Conservation (phyloP, 2,888 invertebrate genomes). For the Cylindroiulus punctatus region DNA sequence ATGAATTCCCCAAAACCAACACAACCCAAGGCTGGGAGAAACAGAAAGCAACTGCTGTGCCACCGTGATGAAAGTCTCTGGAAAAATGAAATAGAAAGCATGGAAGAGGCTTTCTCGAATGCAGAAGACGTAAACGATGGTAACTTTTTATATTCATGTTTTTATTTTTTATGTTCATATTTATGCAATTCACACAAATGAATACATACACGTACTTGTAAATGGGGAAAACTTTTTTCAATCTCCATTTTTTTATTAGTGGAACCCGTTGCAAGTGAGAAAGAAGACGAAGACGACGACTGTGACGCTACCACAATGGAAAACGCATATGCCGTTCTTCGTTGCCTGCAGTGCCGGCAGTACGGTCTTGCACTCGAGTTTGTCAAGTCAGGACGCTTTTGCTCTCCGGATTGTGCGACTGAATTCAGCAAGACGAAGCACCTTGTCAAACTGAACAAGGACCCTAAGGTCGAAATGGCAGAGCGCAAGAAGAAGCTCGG, state of each 20-base stretch:
- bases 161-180: too few species aligned
- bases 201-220: too few species aligned
- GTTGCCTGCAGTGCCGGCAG: constrained; percentile 85
- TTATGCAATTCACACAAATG: too few species aligned
- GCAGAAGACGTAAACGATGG: background rate
- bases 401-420: constrained; percentile 75
- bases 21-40: background rate
- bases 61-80: background rate
- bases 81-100: constrained; percentile 14
- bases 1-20: background rate
- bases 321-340: constrained; percentile 65
- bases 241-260: background rate
- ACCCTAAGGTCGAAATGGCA: background rate
- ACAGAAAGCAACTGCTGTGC: constrained; percentile 24
- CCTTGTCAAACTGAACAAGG: background rate
- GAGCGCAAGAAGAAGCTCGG: background rate
- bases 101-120: background rate
- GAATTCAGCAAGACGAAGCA: background rate
- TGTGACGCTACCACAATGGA: background rate
- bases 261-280: background rate
- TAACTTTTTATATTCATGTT: background rate
- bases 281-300: background rate
- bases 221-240: too few species aligned
- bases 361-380: constrained; percentile 87
- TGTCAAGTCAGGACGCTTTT: constrained; percentile 73